Percentiles rank a stretch among this genome's conserved stretches.
phyloP scores from a whole-genome alignment of 2,888 invertebrate species.

The Diaprepes abbreviatus region DNA sequence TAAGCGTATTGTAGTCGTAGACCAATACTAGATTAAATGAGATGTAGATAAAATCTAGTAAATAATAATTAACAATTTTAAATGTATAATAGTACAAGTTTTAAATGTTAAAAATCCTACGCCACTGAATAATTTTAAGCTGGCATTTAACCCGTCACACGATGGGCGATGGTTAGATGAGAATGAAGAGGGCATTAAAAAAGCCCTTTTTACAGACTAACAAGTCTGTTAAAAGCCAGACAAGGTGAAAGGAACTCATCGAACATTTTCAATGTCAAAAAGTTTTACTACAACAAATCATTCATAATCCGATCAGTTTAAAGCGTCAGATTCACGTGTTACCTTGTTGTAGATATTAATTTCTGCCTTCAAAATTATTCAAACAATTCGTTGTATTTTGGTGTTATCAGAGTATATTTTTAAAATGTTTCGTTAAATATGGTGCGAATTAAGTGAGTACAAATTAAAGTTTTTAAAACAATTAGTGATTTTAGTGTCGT shows the following conservation, averaged over 20 bases:
- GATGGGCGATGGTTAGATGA: slow-evolving; percentile 2
- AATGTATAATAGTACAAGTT: background rate
- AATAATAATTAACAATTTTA: no score
- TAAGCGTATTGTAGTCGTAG: no score
- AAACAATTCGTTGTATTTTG: background rate
- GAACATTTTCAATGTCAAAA: slow-evolving; percentile 36
- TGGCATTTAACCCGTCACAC: background rate
- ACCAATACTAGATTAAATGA: no score
- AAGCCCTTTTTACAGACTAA: slow-evolving; percentile 19
- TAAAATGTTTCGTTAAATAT: background rate
- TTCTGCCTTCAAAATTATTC: slow-evolving; percentile 8
- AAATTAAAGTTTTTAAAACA: background rate
- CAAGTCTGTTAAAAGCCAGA: slow-evolving; percentile 14
- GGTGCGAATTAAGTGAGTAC: slow-evolving; percentile 9
- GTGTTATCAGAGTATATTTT: background rate
- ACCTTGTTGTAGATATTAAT: background rate
- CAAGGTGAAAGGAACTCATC: slow-evolving; percentile 36
- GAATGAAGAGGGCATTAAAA: slow-evolving; percentile 14
- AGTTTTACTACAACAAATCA: slow-evolving; percentile 25
- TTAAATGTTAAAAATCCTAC: background rate
- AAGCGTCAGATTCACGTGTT: slow-evolving; percentile 23
- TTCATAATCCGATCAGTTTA: slow-evolving; percentile 22
- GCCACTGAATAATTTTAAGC: background rate
- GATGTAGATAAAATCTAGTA: no score
- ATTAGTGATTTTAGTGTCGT: background rate